Evolutionary conservation across 2,113 vertebrate species (phyloP), one percentile per base, ranked within the genome.

Genomic region (Pelvicachromis taeniatus): DNA sequence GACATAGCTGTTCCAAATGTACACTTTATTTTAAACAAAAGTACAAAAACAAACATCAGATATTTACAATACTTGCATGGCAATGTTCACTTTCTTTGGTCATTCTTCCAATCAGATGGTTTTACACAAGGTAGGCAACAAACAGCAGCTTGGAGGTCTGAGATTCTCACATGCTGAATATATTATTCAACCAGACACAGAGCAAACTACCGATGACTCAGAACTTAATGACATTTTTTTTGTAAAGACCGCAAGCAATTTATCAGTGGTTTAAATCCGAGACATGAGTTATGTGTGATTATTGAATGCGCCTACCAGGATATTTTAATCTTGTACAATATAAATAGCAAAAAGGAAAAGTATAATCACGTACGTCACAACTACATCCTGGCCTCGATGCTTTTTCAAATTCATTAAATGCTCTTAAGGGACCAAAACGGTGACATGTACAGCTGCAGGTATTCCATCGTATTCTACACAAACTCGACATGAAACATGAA

Each of bases 21-120:
- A 97, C 97, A 97, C 95, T 97, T 97, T 98, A 96, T 98, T 97
- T 97, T 97, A 98, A 96, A 98, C 97, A 98, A 97, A 97, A 97
- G 96, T 97, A 97, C 94, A 96, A 96, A 96, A 95, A 94, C 94
- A 95, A 96, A 96, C 95, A 95, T 96, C 95, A 96, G 94, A 87
- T 98, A 99, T 98, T 97, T 99, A 99, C 98, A 99, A 95, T 97
- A 96, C 97, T 97, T 94, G 93, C 95, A 95, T 93, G 95, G 90
- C 93, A 95, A 93, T 94, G 92, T 92, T 95, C 88, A 96, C 96
- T 96, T 94, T 98, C 98, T 99, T 99, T 99, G 97, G 97, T 98
- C 97, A 97, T 95, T 96, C 96, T 97, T 96, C 97, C 96, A 95
- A 97, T 96, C 96, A 95, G 94, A 93, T 91, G 86, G 56, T 91